Evolutionary conservation across 2,113 vertebrate genomes (phyloP).

Genomic region (Candoia aspera): DNA sequence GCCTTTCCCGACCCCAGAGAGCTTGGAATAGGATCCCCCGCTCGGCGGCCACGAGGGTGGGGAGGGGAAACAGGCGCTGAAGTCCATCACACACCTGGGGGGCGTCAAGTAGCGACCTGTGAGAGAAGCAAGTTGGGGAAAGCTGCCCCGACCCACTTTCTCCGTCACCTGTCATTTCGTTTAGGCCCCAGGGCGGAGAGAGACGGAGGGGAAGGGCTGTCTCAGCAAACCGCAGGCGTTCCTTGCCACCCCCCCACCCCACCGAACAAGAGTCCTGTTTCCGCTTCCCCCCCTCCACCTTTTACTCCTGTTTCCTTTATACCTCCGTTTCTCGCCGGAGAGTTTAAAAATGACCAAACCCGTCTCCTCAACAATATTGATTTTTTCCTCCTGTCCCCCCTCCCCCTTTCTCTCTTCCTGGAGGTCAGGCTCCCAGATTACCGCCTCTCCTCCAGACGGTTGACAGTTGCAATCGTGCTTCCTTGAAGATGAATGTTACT

Average conservation of each 20-base stretch:
- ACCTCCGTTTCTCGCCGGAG: constrained; percentile 69
- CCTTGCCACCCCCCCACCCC: not conserved
- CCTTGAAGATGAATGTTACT: constrained; percentile 87
- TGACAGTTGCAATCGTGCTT: constrained; percentile 81
- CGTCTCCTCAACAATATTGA: constrained; percentile 80
- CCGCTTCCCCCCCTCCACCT: constrained; percentile 32
- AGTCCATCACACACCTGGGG: not conserved
- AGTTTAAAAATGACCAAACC: constrained; percentile 81
- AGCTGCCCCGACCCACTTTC: not conserved
- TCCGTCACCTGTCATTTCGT: not conserved
- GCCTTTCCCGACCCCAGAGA: not conserved
- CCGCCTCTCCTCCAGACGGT: constrained; percentile 78
- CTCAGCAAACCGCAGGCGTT: not conserved
- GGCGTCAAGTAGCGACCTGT: not conserved
- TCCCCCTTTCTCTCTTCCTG: constrained; percentile 5
- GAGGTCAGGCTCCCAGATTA: constrained; percentile 76
- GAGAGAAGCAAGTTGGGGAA: not conserved
- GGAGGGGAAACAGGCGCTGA: not conserved
- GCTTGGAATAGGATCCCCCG: not conserved
- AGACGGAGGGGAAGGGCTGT: not conserved
- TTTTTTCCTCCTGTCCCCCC: constrained; percentile 78
- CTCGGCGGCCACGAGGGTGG: not conserved
- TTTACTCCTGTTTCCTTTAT: constrained; percentile 39
- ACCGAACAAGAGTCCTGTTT: constrained; percentile 50
- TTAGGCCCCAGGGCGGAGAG: not conserved